Percentiles rank a stretch among this genome's conserved stretches.
phyloP scores from a whole-genome alignment of 1,140 invertebrate species.

The Linepithema humile region DNA sequence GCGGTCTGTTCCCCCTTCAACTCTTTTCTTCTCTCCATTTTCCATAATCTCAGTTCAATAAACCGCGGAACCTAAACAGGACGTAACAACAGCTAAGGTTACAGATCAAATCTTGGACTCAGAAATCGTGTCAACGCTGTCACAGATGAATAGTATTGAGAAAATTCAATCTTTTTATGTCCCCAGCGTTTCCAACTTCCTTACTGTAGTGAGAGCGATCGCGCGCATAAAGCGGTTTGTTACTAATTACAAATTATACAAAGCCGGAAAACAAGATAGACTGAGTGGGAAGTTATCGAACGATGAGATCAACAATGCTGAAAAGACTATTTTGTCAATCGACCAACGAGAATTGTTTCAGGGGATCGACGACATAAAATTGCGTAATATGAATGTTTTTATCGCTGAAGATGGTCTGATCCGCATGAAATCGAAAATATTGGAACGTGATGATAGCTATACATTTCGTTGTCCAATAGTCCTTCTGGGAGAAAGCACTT shows the following conservation, averaged over 20 bases:
- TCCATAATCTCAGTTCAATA: too few relatives aligned
- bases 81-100: not conserved
- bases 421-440: not conserved
- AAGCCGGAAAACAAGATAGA: not conserved
- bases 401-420: not conserved
- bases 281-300: not conserved
- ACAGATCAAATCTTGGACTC: not conserved
- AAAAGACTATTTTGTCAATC: not conserved
- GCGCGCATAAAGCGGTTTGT: not conserved
- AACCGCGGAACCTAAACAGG: too few relatives aligned
- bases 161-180: not conserved
- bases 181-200: not conserved
- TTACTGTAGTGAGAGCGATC: not conserved
- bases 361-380: not conserved
- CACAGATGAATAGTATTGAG: not conserved
- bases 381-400: not conserved
- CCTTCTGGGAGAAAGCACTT: not conserved
- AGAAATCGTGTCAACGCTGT: not conserved
- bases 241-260: not conserved
- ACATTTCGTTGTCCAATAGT: not conserved
- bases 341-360: not conserved
- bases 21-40: too few relatives aligned
- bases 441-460: not conserved
- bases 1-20: too few relatives aligned
- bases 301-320: not conserved